Evolutionary conservation across 2,113 vertebrate genomes (phyloP).

Genomic region (Zosterops pallidus): DNA sequence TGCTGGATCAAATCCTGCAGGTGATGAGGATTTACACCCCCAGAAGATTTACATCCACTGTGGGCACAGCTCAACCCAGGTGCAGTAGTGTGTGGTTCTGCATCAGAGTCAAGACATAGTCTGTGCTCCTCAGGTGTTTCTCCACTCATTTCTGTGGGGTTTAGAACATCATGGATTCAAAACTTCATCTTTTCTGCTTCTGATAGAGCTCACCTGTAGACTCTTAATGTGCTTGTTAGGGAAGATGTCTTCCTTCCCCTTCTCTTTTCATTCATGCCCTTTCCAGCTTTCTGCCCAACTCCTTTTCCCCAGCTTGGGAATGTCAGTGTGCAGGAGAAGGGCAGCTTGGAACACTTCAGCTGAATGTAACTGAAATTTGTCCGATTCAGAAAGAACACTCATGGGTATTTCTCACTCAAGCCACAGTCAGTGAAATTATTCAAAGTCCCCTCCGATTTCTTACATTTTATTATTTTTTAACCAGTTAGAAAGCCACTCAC

Average conservation of each 20-base stretch:
- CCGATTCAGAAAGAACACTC: not conserved
- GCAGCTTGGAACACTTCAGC: not conserved
- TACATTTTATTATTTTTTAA: not conserved
- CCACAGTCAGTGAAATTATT: not conserved
- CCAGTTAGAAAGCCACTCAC: not conserved
- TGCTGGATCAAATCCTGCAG: not conserved
- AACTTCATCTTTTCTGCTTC: not conserved
- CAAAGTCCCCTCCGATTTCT: not conserved
- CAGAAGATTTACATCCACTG: not conserved
- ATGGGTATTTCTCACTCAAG: not conserved
- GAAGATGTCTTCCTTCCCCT: not conserved
- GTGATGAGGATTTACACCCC: not conserved
- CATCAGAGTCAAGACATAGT: not conserved
- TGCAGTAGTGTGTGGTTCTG: not conserved
- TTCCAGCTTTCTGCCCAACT: not conserved
- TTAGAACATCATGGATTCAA: not conserved
- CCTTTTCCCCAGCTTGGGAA: not conserved
- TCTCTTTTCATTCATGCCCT: not conserved
- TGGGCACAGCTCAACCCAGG: not conserved
- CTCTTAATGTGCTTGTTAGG: fast-evolving
- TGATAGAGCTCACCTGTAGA: not conserved
- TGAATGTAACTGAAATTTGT: not conserved
- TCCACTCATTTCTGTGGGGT: not conserved
- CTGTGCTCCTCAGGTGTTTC: fast-evolving
- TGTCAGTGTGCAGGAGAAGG: not conserved